Percentiles rank a stretch among this genome's conserved stretches.
Evolutionary conservation across 2,888 invertebrate genomes (phyloP).

Genomic region (Nephrotoma flavescens): DNA sequence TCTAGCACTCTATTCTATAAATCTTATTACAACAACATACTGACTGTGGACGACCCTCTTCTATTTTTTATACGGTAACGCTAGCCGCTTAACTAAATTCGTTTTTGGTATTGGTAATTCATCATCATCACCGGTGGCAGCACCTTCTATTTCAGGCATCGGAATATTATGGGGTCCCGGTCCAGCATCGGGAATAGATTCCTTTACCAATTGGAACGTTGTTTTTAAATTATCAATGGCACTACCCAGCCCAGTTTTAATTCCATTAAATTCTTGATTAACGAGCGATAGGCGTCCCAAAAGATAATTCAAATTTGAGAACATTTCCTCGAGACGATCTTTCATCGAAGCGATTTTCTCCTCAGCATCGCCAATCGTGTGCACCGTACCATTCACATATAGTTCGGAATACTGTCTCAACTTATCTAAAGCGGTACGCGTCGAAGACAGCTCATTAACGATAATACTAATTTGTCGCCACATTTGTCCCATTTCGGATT

Average conservation of each 20-base stretch:
- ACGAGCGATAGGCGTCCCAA: constrained; percentile 64
- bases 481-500: constrained; percentile 67
- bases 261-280: constrained; percentile 71
- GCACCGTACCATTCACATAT: constrained; percentile 65
- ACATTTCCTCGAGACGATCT: constrained; percentile 59
- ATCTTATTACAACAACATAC: background rate
- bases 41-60: background rate
- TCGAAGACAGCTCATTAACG: constrained; percentile 68
- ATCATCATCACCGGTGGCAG: background rate
- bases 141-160: background rate
- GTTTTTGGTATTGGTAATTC: background rate
- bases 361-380: constrained; percentile 63
- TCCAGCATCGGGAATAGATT: constrained; percentile 26
- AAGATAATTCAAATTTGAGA: constrained; percentile 67
- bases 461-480: constrained; percentile 85
- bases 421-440: constrained; percentile 56
- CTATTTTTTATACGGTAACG: background rate
- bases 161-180: background rate
- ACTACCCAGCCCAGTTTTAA: constrained; percentile 57
- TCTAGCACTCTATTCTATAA: background rate
- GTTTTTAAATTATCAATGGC: constrained; percentile 55
- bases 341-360: constrained; percentile 66
- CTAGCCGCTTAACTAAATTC: constrained; percentile 1
- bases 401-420: constrained; percentile 58
- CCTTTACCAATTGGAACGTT: constrained; percentile 47